Evolutionary conservation across 2,797 vertebrate genomes (phyloP), one percentile per base, ranked within the genome.

Genomic region (Buphagus erythrorhynchus): DNA sequence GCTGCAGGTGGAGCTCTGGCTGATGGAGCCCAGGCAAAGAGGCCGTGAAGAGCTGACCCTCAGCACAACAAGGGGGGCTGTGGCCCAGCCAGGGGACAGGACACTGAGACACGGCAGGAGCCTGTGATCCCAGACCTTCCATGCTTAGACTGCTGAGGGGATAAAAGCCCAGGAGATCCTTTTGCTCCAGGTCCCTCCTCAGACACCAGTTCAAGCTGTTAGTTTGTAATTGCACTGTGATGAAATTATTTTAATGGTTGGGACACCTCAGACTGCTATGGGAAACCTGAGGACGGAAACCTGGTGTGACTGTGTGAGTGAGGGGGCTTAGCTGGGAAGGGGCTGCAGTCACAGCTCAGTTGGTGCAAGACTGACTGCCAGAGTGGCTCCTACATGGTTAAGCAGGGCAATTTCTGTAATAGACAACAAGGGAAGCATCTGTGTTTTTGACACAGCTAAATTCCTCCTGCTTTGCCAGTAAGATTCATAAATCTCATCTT

Each of bases 101-200:
- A 15, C 54, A 22, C 46, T 3, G 36, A 31, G 54, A n/a, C 48
- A n/a, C 2, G 2, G 26, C 46, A 46, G 17, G 22, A 33, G 18
- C 25, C 2, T 7, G 33, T 0, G 2, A 11, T 5, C 26, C 48
- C 40, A 68, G 62, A 31, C 28, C 48, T 12, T 31, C 35, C 20
- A 5, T 0, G 0, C 35, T 45, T 6, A 8, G 5, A 38, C 19
- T 16, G 61, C 29, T 7, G 46, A 48, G 35, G 11, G 12, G 36
- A 54, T 20, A 35, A 42, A n/a, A 36, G 26, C 31, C 54, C 5
- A 13, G 15, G 43, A 10, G 2, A 2, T 54, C 33, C 40, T 74
- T 74, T 31, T 35, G 40, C 5, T 54, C 40, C 2, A 3, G 33
- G 7, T 31, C 21, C 19, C 28, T 54, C 33, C 52, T 19, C 15